Evolutionary conservation across 2,888 invertebrate genomes (phyloP).

Genomic region (Cephus sareptanus): DNA sequence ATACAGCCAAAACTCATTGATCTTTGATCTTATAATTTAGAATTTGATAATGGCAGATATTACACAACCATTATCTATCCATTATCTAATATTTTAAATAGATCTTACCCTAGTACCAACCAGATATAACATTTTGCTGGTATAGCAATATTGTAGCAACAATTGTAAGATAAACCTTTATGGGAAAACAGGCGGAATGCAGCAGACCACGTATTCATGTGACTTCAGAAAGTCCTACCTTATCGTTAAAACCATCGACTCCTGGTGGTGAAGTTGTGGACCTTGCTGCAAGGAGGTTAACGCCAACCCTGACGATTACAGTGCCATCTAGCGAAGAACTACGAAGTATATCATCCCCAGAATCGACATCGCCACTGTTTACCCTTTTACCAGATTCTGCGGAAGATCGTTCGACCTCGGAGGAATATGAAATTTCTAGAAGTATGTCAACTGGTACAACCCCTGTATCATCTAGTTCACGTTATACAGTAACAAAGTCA

Average conservation of each 20-base stretch:
- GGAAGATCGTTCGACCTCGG: constrained; percentile 38
- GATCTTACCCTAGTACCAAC: not conserved
- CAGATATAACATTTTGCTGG: not conserved
- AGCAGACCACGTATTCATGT: not conserved
- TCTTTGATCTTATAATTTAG: not conserved
- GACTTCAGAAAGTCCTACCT: constrained; percentile 1
- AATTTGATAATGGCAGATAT: not conserved
- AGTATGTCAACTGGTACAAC: constrained; percentile 23
- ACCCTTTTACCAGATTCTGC: constrained; percentile 32
- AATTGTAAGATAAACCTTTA: not conserved
- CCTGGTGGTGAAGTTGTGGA: constrained; percentile 33
- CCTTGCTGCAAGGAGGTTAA: constrained; percentile 47
- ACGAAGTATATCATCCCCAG: constrained; percentile 55
- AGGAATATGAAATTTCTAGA: constrained; percentile 25
- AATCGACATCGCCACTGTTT: constrained; percentile 52
- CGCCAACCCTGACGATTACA: constrained; percentile 70
- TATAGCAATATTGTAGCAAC: not conserved
- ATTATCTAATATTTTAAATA: not conserved
- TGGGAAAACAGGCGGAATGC: not conserved
- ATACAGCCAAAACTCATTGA: not conserved
- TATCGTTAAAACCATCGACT: constrained; percentile 22
- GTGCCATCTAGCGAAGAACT: constrained; percentile 74
- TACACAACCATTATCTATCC: not conserved
- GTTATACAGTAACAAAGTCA: constrained; percentile 15
- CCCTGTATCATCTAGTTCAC: constrained; percentile 24